phyloP scores from a whole-genome alignment of 2,888 invertebrate species.

The Pimpla rufipes region DNA sequence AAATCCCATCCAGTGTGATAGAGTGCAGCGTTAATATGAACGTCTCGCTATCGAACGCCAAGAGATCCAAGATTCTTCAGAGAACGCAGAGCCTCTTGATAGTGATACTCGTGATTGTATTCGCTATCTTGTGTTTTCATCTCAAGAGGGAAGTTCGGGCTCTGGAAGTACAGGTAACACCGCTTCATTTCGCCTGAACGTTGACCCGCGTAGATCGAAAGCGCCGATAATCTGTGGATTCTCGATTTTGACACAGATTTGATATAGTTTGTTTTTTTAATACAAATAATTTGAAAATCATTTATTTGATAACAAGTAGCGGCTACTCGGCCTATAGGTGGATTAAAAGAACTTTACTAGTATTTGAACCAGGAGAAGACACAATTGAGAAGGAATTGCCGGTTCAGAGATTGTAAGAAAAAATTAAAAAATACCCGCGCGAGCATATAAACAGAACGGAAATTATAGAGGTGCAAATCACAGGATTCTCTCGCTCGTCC shows the following conservation, averaged over 20 bases:
- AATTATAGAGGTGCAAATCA: background rate
- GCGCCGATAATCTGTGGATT: background rate
- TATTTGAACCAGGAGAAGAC: too few relatives aligned
- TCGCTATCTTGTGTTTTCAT: conserved; percentile 73
- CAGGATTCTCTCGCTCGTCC: background rate
- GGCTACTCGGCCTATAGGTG: too few relatives aligned
- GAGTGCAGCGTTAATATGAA: conserved; percentile 82
- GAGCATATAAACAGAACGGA: background rate
- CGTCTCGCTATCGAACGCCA: conserved; percentile 76
- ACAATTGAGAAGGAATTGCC: too few relatives aligned
- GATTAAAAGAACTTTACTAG: too few relatives aligned
- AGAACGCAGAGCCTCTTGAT: conserved; percentile 74
- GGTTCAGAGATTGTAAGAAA: too few relatives aligned
- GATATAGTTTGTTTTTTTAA: background rate
- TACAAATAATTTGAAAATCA: background rate
- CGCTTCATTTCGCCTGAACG: background rate
- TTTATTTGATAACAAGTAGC: background rate
- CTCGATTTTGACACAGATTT: background rate
- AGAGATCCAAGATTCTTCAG: conserved; percentile 76
- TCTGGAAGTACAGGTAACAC: conserved; percentile 77
- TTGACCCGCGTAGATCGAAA: too few relatives aligned
- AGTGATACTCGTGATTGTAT: conserved; percentile 72
- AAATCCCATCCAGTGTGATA: conserved; percentile 74
- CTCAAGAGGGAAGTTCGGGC: conserved; percentile 76
- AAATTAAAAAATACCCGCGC: too few relatives aligned